Percentiles rank a stretch among this genome's conserved stretches.
Conservation (phyloP, 2,888 invertebrate genomes). For the Tribolium freemani region DNA sequence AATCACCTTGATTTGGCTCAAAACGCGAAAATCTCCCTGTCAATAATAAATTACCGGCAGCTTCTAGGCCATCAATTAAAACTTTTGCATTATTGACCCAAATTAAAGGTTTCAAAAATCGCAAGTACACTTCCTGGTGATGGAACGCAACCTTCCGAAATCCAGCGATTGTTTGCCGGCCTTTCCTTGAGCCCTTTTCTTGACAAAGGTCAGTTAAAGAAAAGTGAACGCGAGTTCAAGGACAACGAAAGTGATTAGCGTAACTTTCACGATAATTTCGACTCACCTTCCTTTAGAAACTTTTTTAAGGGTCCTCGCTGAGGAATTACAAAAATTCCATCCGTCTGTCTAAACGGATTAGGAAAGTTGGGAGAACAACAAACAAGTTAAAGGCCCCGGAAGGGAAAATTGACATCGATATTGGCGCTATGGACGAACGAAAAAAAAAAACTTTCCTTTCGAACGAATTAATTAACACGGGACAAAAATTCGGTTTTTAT, state of each 20-base stretch:
- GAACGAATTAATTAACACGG: constrained; percentile 19
- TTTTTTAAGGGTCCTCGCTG: constrained; percentile 6
- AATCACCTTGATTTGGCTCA: constrained; percentile 10
- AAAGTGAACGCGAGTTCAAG: constrained; percentile 46
- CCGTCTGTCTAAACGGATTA: constrained; percentile 4
- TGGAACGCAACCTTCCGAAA: constrained; percentile 16
- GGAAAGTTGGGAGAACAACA: constrained; percentile 15
- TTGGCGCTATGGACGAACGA: no score
- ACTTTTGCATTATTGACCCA: constrained; percentile 27
- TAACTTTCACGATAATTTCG: constrained; percentile 37
- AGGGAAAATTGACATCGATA: constrained; percentile 8
- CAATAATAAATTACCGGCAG: constrained; percentile 2
- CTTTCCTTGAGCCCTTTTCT: constrained; percentile 16
- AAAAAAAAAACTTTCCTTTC: constrained; percentile 4
- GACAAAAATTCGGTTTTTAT: constrained; percentile 13
- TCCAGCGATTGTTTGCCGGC: constrained; percentile 25
- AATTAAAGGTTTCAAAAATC: constrained; percentile 14
- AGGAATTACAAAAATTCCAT: constrained; percentile 5
- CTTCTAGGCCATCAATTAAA: constrained; percentile 19
- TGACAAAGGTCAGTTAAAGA: constrained; percentile 15
- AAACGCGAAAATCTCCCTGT: not conserved
- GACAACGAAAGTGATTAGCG: constrained; percentile 52
- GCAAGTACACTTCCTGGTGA: constrained; percentile 33
- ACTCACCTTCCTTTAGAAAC: constrained; percentile 28
- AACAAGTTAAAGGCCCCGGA: constrained; percentile 1